Base-by-base conservation (phyloP, 2,888 invertebrate species). In the Netelia virgata region DNA sequence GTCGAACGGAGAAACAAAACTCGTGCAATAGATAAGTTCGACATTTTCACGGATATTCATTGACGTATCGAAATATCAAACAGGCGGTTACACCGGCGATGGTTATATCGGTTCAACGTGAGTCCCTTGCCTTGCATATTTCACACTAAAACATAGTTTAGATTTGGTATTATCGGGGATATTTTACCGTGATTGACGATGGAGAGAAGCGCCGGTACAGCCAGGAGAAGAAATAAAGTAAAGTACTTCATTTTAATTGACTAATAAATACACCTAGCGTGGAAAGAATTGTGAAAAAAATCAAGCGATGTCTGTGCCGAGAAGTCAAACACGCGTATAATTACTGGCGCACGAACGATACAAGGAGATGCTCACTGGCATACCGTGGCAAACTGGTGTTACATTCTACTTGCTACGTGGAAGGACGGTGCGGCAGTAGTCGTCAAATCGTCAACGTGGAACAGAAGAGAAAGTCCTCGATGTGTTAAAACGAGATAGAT, bases 191-290 rank as follows among this genome's bases (percentile, higher is more conserved):
- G 95, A 93, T 96, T 96, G 87, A 96, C 95, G 88, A 96, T 96
- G 88, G 96, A 95, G 88, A 97, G 95, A 64, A 96, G 95, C 47
- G 96, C 96, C 89, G 97, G 97, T 86, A 97, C 94, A 89, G 96
- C 95, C 90, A 97, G 91, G 78, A 97, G 92, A 86, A 95, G 91
- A 69, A 96, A 93, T 90, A 97, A 93, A 92, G 96, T 95, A 90
- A 96, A 94, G 90, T 95, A 94, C 94, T 95, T 97, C 97, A 97
- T 97, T 93, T 75, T 73, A 69, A 84, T 73, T 81, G 16, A 79
- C 79, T 83, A 75, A 73, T 64, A 66, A 79, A 59, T 63, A 55
- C 74, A 50, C 14, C 80, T 14, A 16, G 10, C 5, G 23, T 55
- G 66, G 47, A 57, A 80, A 53, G 43, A 23, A 61, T 73, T 61